Base-by-base conservation (phyloP, 2,888 invertebrate genomes). In the Caenorhabditis imperialis region DNA sequence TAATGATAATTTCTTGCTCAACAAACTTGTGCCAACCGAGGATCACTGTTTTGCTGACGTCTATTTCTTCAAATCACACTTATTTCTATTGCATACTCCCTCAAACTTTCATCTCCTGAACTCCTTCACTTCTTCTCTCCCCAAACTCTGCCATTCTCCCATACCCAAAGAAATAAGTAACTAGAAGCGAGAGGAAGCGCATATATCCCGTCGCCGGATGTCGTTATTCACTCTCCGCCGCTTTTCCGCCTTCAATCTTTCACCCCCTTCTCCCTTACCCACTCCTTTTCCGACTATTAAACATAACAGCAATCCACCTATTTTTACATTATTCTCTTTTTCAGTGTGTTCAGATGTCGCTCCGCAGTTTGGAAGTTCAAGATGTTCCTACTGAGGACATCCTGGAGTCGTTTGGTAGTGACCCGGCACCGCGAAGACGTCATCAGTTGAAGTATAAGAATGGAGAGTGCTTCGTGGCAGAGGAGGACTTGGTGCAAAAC, bases 351-450 rank as follows among this genome's bases (percentile, higher is more conserved):
- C 18, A 53, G 20, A 63, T 60, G 69, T 69, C 69, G 20, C 30
- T 47, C 12, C 40, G 60, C 3, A 67, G 73, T 35, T 45, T 38
- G 25, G 55, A 67, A 33, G 40, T 55, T 20, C 78, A 78, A 74
- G 79, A 79, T 53, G 42, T 67, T 6, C 73, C 79, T 12, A 79
- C 79, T 23, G 75, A 73, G 44, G 77, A 77, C 51, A 60, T 79
- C 60, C 53, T 79, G 8, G 75, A 79, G 30, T 50, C 63, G 4
- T 79, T 79, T 74, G 79, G 79, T 6, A 79, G 79, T 51, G 79
- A 79, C 47, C 79, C 77, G 8, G 61, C 53, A n/a, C 69, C 69
- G 1, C 53, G 53, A 50, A 53, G 62, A 63, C 55, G 74, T 12
- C 69, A 67, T 30, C 74, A 61, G 20, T 18, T 75, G 22, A 53